phyloP scores from a whole-genome alignment of 2,113 vertebrate genomes.

The Theropithecus gelada region DNA sequence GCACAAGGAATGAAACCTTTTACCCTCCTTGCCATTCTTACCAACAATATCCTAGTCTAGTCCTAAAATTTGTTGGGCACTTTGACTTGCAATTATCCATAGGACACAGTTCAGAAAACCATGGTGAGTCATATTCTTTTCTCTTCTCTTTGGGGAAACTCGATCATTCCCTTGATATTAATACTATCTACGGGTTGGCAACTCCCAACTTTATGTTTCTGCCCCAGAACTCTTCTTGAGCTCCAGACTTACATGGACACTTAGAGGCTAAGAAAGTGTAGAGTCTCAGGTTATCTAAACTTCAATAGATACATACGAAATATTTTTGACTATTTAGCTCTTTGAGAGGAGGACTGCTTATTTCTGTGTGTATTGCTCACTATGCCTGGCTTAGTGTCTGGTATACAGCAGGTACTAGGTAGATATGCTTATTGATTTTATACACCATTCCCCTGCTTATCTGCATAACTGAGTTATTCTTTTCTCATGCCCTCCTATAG shows the following conservation, averaged over 20 bases:
- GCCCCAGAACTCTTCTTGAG: background rate
- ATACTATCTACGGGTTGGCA: background rate
- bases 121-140: background rate
- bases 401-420: background rate
- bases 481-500: background rate
- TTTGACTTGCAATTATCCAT: background rate
- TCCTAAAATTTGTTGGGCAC: background rate
- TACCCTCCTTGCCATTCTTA: background rate
- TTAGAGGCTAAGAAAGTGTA: background rate
- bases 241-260: background rate
- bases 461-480: background rate
- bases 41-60: background rate
- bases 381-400: background rate
- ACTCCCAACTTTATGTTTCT: background rate
- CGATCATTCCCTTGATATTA: background rate
- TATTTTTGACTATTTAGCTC: background rate
- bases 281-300: background rate
- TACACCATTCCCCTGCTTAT: background rate
- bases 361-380: background rate
- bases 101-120: background rate
- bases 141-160: background rate
- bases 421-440: background rate
- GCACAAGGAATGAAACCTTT: background rate
- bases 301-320: background rate
- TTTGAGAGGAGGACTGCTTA: background rate